Conservation (phyloP, 2,797 vertebrate genomes). For the Lemur catta region DNA sequence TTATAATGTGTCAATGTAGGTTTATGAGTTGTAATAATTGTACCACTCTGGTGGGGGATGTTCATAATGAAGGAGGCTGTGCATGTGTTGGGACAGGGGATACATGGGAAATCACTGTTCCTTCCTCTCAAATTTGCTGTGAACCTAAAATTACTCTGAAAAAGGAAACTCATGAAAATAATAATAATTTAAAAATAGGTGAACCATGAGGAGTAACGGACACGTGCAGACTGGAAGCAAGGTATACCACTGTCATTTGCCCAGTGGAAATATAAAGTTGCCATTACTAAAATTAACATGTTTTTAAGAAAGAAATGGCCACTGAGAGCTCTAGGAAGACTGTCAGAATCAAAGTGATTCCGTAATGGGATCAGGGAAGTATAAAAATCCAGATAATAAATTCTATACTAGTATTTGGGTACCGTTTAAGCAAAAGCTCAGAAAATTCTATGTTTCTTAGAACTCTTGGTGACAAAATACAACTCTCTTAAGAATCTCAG, state of each 20-base stretch:
- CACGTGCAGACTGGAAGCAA: not conserved
- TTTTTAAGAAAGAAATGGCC: not conserved
- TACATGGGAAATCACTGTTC: not conserved
- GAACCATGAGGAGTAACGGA: not conserved
- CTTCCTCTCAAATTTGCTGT: not conserved
- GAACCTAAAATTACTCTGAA: not conserved
- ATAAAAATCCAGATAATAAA: not conserved
- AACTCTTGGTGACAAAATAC: constrained; percentile 16
- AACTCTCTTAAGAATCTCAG: constrained; percentile 8
- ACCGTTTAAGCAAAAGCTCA: not conserved
- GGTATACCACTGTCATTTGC: not conserved
- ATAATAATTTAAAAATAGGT: not conserved
- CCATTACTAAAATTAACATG: not conserved
- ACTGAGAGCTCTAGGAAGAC: not conserved
- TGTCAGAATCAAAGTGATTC: not conserved
- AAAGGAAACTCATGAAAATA: not conserved
- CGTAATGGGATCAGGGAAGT: not conserved
- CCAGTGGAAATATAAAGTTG: not conserved
- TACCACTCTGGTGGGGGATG: not conserved
- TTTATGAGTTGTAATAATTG: not conserved
- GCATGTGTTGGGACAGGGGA: no score
- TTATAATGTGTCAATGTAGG: not conserved
- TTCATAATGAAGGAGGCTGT: not conserved
- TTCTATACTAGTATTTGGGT: not conserved
- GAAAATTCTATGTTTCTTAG: not conserved